Conservation (phyloP, 2,888 invertebrate species). For the Rhaphigaster nebulosa region DNA sequence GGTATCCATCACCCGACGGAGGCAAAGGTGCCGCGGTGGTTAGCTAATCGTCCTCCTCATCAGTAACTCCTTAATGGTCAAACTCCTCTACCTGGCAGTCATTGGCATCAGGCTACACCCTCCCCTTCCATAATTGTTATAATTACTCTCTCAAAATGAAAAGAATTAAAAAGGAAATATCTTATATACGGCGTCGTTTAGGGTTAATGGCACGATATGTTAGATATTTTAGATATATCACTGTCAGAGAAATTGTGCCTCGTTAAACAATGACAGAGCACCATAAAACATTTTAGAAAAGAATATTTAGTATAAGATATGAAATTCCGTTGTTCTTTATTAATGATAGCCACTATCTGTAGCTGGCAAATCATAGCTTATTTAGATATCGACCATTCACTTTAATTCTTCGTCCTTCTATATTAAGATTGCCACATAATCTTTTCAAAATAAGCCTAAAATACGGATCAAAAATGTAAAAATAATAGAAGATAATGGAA, state of each 20-base stretch:
- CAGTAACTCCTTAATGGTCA: conserved; percentile 12
- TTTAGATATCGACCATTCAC: background rate
- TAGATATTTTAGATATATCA: conserved; percentile 7
- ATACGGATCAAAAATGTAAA: no score
- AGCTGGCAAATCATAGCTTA: background rate
- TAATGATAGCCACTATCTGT: background rate
- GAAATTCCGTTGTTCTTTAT: background rate
- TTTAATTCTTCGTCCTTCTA: background rate
- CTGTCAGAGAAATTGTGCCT: background rate
- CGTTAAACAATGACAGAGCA: conserved; percentile 18
- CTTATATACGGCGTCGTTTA: conserved; percentile 1
- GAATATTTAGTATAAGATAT: conserved; percentile 26
- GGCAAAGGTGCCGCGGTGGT: conserved; percentile 4
- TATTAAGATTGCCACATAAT: no score
- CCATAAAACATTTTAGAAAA: background rate
- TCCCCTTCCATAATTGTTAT: conserved; percentile 13
- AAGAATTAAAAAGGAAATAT: conserved; percentile 39
- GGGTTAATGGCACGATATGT: conserved; percentile 21
- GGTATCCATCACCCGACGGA: background rate
- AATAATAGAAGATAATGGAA: no score
- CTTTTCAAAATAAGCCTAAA: no score
- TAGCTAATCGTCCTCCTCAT: conserved; percentile 8
- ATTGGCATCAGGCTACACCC: background rate
- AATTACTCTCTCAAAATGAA: conserved; percentile 41
- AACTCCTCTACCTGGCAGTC: background rate